Base-by-base conservation (phyloP, 2,113 vertebrate genomes). In the Pagrus major region DNA sequence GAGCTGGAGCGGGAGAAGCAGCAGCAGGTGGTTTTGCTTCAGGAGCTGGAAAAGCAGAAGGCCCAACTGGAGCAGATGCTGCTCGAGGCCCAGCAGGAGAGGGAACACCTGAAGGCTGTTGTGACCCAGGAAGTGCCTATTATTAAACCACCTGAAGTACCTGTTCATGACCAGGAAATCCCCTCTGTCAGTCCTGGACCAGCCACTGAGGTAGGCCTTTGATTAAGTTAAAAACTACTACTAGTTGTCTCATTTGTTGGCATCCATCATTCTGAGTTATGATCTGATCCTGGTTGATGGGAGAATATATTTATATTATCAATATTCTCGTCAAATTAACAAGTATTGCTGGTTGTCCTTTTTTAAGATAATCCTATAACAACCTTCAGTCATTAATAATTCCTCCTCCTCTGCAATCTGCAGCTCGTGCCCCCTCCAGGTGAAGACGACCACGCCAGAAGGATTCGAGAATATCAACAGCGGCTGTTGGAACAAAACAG, bases 11-110 rank as follows among this genome's bases (percentile, higher is more conserved):
- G 78, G 39, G 94, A 97, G 90, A 98, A 97, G 59, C 92, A 92
- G 88, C 94, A 96, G 79, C 97, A 98, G 88, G 51, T 97, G 74
- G 83, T 83, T 65, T 91, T 97, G 80, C 93, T 99, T 46, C 93
- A 95, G 84, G 95, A 95, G 76, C 91, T 98, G 76, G 96, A 98
- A 74, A 94, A 96, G 79, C 95, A 97, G 86, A 96, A 93, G 71
- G 78, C 79, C 54, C 70, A 69, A 71, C 78, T 98, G 78, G 96
- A 98, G 92, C 93, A 91, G 61, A 91, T 96, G 74, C 91, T 95
- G 76, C 86, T 91, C 21, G 93, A 93, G 35, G 91, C 85, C 52
- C 94, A 94, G 65, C 88, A 93, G 68, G 94, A 95, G 82, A 88
- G 93, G 69, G 87, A 91, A 46, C 78, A 81, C 3, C 85, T 90